Evolutionary conservation across 2,888 invertebrate genomes (phyloP), one percentile per base, ranked within the genome.

Genomic region (Theristus sp.): DNA sequence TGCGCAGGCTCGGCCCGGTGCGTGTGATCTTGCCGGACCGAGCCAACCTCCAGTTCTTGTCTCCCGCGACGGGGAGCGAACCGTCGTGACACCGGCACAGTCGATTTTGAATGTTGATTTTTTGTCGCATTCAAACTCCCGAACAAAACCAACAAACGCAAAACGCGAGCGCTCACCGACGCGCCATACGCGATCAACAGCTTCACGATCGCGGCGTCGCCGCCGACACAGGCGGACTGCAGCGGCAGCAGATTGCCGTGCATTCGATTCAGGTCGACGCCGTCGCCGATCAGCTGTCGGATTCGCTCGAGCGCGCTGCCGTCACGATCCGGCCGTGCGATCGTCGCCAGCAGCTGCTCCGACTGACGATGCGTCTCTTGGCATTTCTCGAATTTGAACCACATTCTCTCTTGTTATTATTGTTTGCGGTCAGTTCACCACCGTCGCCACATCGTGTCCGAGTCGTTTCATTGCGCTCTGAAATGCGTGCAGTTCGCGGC

Each of bases 171-270:
- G n/a, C n/a, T n/a, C n/a, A n/a, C n/a, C n/a, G n/a, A n/a, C n/a
- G 75, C 74, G 25, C 74, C 74, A 61, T 67, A 69, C 24, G 67
- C 63, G 10, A 75, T 59, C 17, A 75, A 65, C 6, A 74, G 64
- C 56, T 67, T 62, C 2, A 72, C 62, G 57, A 66, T 65, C 31
- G 68, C 65, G 49, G 61, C 65, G 59, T 74, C 73, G 30, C 70
- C 70, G 56, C 71, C 71, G 73, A 74, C 74, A 64, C 74, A 74
- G 13, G 75, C 73, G 65, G 73, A 73, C 58, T 75, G 75, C 20
- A 75, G 66, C 0, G 75, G 75, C 52, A 75, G 64, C 57, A 75
- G 63, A 1, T 71, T 72, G n/a, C 75, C 75, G 63, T 75, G 74
- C 1, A 66, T 64, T 30, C 69, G 64, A 63, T 75, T 75, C 20